Evolutionary conservation across 2,113 vertebrate genomes (phyloP), one percentile per base, ranked within the genome.

Genomic region (Cryptotis parvus): DNA sequence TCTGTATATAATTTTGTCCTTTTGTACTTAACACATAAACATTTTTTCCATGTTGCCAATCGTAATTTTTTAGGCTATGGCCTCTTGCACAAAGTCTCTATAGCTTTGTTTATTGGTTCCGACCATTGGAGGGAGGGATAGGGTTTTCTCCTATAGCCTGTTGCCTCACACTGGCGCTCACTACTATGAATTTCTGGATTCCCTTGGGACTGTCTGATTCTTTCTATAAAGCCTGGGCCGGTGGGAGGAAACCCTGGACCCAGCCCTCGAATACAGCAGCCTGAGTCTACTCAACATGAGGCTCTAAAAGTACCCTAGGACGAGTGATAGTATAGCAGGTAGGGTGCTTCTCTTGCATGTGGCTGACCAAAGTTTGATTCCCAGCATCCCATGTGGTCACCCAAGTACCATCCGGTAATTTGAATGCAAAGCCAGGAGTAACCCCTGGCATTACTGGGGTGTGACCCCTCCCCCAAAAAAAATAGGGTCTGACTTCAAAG

Each of bases 21-120:
- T 96, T 96, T 96, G 96, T 96, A 96, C 94, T 96, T 96, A 96
- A 96, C 96, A 95, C 89, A 96, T 95, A 95, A 96, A 96, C 91
- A 69, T 95, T 95, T 96, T 95, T 95, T 94, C 90, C 95, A 96
- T 95, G 95, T 95, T 96, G 91, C 6, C 87, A 49, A 83, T 96
- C 86, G 94, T 95, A 86, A 93, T n/a, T 91, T 87, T 90, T 92
- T 83, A 90, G 94, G 80, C 63, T 94, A 20, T 9, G 73, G 78
- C 73, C 74, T 87, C 58, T 95, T 89, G 70, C 16, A 22, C 52
- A 84, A 81, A 82, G 82, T 92, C 90, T 95, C 39, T 24, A 1
- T 90, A 80, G 85, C 37, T 58, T 35, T n/a, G n/a, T n/a, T 79
- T 80, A 24, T 65, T 43, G 84, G 70, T n/a, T n/a, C n/a, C n/a